A percentile compares a stretch with the other conserved stretches of the same genome.
Conservation (phyloP, 2,888 invertebrate genomes). For the Chrysodeixis includens region DNA sequence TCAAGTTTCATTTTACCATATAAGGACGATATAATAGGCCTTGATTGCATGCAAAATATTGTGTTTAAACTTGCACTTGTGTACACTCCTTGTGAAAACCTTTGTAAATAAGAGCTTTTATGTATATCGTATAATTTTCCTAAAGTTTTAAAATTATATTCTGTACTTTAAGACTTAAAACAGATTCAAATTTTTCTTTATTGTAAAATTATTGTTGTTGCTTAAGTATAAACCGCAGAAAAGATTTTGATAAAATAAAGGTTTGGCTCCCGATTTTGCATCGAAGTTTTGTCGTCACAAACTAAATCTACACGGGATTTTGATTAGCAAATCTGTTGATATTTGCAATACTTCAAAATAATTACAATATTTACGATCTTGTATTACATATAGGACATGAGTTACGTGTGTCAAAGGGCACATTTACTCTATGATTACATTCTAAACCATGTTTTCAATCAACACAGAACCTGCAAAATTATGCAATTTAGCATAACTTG, state of each 20-base stretch:
- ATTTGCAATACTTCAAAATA: background rate
- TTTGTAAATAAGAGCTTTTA: background rate
- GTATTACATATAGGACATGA: background rate
- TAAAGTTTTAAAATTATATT: too few relatives aligned
- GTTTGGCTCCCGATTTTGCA: too few relatives aligned
- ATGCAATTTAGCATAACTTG: background rate
- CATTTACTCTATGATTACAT: background rate
- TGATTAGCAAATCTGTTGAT: too few relatives aligned
- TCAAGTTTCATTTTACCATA: constrained; percentile 11
- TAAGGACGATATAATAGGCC: constrained; percentile 18
- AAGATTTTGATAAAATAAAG: too few relatives aligned
- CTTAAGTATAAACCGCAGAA: too few relatives aligned
- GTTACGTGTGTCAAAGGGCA: background rate
- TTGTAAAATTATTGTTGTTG: too few relatives aligned
- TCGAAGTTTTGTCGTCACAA: too few relatives aligned
- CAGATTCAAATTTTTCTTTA: too few relatives aligned
- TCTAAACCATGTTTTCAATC: background rate
- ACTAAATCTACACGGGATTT: too few relatives aligned
- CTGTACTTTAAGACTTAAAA: too few relatives aligned
- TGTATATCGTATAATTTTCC: too few relatives aligned
- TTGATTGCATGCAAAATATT: constrained; percentile 8
- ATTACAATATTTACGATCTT: background rate
- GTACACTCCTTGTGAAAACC: too few relatives aligned
- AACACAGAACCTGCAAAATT: background rate
- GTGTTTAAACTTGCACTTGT: background rate